A percentile compares a stretch with the other conserved stretches of the same genome.
Conservation (phyloP, 2,797 vertebrate species). For the Echeneis naucrates region DNA sequence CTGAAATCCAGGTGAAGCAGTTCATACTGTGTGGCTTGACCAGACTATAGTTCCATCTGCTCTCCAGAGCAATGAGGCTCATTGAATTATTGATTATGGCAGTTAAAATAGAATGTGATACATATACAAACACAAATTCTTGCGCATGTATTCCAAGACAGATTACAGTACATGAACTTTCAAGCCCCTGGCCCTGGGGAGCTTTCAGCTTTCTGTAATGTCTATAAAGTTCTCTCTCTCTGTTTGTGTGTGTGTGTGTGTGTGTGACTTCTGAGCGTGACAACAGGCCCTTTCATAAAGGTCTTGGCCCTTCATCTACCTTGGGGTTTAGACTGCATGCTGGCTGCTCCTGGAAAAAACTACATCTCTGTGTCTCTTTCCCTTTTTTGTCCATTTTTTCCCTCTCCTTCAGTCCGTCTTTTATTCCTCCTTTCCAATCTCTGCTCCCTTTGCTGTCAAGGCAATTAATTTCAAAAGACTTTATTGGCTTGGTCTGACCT, state of each 20-base stretch:
- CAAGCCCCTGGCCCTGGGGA: constrained; percentile 68
- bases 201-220: constrained; percentile 71
- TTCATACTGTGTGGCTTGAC: constrained; percentile 18
- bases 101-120: constrained; percentile 52
- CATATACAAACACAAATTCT: neutral
- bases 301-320: constrained; percentile 73
- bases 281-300: constrained; percentile 80
- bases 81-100: constrained; percentile 70
- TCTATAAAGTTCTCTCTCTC: constrained; percentile 45
- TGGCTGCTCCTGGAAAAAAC: constrained; percentile 85
- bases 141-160: constrained; percentile 44
- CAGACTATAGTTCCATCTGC: constrained; percentile 32
- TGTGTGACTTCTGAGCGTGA: constrained; percentile 54
- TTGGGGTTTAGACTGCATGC: constrained; percentile 71
- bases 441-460: constrained; percentile 43
- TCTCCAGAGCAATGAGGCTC: constrained; percentile 35
- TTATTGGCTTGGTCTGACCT: constrained; percentile 29
- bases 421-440: constrained; percentile 17
- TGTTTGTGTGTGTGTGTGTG: constrained; percentile 31
- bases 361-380: constrained; percentile 42
- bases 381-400: constrained; percentile 1
- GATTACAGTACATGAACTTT: constrained; percentile 77
- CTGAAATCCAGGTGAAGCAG: constrained; percentile 14
- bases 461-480: constrained; percentile 51
- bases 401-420: constrained; percentile 13